phyloP scores from a whole-genome alignment of 2,888 invertebrate species.

The Phortica okadai region DNA sequence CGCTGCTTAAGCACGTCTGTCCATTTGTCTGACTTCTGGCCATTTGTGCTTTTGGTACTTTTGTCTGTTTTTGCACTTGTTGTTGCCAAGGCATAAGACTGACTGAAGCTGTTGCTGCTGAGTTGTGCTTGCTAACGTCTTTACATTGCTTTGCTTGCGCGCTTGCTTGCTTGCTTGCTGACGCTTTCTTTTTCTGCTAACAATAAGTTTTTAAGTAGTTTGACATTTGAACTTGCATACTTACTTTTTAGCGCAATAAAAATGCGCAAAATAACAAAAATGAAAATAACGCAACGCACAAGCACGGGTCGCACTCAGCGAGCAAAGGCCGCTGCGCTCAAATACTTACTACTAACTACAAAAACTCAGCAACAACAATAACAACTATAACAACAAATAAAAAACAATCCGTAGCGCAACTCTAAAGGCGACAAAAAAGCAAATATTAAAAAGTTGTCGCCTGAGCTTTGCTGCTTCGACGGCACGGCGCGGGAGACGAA shows the following conservation, averaged over 20 bases:
- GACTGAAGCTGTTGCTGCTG: conserved; percentile 3
- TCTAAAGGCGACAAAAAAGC: conserved; percentile 14
- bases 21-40: conserved; percentile 13
- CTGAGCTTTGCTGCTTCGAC: background rate
- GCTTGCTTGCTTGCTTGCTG: background rate
- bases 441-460: conserved; percentile 30
- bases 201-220: conserved; percentile 70
- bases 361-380: conserved; percentile 14
- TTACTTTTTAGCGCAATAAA: conserved; percentile 41
- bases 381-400: background rate
- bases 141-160: conserved; percentile 7
- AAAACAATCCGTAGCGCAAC: background rate
- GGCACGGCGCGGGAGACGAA: background rate
- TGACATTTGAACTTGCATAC: conserved; percentile 62
- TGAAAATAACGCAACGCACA: background rate
- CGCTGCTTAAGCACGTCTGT: background rate
- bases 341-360: conserved; percentile 31
- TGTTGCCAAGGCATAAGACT: conserved; percentile 4
- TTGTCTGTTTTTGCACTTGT: conserved; percentile 39
- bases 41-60: conserved; percentile 29
- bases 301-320: no score
- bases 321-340: no score
- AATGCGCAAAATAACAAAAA: conserved; percentile 43
- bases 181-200: conserved; percentile 39
- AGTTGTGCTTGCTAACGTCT: background rate